Evolutionary conservation across 2,113 vertebrate genomes (phyloP).

Genomic region (Etheostoma spectabile): DNA sequence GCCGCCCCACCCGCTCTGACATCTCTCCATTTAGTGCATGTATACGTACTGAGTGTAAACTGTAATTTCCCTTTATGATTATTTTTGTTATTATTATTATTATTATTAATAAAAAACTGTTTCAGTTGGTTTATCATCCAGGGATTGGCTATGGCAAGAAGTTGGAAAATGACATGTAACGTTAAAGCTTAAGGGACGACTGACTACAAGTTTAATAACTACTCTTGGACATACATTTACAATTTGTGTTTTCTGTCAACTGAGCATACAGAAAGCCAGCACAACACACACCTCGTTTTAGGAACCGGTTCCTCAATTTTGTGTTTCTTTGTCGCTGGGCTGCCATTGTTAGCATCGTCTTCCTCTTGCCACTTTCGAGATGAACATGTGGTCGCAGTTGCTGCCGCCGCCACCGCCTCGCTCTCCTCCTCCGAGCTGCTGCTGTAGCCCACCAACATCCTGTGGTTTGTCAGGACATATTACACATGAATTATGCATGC

Average conservation of each 20-base stretch:
- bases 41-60: too few relatives aligned
- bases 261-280: background rate
- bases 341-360: background rate
- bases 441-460: slow-evolving; percentile 85
- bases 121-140: background rate
- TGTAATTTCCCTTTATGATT: too few relatives aligned
- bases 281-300: slow-evolving; percentile 57
- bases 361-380: slow-evolving; percentile 26
- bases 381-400: background rate
- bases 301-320: slow-evolving; percentile 46
- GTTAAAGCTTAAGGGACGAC: too few relatives aligned
- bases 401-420: slow-evolving; percentile 15
- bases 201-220: background rate
- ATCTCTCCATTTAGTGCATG: too few relatives aligned
- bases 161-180: background rate
- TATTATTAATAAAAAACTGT: background rate
- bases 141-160: background rate
- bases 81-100: too few relatives aligned
- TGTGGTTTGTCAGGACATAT: background rate
- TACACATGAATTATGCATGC: too few relatives aligned
- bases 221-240: background rate
- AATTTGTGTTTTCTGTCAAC: background rate
- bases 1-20: too few relatives aligned
- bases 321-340: slow-evolving; percentile 60
- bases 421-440: slow-evolving; percentile 83